A percentile compares a stretch with the other conserved stretches of the same genome.
These are phyloP conservation scores for Phalacrocorax brasilianus DNA, from an alignment of 2,113 vertebrate species.

Conservation along the genomic window DNA sequence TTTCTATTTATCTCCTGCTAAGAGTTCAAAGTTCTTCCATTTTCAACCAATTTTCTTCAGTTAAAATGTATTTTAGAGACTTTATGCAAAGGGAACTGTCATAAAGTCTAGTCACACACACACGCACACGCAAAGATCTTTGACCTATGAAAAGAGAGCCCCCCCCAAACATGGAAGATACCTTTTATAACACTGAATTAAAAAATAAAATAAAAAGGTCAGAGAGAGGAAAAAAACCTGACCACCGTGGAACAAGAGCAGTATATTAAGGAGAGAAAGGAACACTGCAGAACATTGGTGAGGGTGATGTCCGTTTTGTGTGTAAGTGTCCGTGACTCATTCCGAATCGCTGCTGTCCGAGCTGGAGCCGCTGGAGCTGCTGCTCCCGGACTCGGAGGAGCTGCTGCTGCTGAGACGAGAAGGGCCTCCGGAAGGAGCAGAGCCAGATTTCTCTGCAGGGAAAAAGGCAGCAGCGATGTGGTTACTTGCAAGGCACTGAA, in stretches of 20 bases:
- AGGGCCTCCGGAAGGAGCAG: constrained; percentile 78
- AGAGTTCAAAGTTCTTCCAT: constrained; percentile 7
- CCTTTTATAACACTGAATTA: constrained; percentile 66
- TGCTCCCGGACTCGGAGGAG: constrained; percentile 85
- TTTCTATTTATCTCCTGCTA: constrained; percentile 8
- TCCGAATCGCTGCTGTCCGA: constrained; percentile 89
- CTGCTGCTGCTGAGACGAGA: constrained; percentile 82
- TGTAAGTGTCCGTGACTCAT: constrained; percentile 17
- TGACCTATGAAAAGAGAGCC: constrained; percentile 56
- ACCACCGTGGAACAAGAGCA: constrained; percentile 46
- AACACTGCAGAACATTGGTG: neutral
- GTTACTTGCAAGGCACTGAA: neutral
- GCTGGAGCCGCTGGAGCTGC: constrained; percentile 85
- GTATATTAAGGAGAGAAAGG: constrained; percentile 34
- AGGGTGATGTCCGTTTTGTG: neutral
- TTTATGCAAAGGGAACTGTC: constrained; percentile 42
- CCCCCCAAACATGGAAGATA: constrained; percentile 24
- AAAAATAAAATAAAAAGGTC: constrained; percentile 25
- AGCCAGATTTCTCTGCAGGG: constrained; percentile 82
- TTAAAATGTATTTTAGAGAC: constrained; percentile 48
- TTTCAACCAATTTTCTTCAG: neutral
- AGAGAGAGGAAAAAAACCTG: constrained; percentile 32
- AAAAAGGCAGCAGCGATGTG: neutral
- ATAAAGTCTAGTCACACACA: constrained; percentile 52
- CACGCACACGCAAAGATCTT: constrained; percentile 33